A percentile compares a stretch with the other conserved stretches of the same genome.
These are phyloP conservation scores for Drosophila bipectinata DNA, from an alignment of 1,140 invertebrate species.

Conservation along the genomic window DNA sequence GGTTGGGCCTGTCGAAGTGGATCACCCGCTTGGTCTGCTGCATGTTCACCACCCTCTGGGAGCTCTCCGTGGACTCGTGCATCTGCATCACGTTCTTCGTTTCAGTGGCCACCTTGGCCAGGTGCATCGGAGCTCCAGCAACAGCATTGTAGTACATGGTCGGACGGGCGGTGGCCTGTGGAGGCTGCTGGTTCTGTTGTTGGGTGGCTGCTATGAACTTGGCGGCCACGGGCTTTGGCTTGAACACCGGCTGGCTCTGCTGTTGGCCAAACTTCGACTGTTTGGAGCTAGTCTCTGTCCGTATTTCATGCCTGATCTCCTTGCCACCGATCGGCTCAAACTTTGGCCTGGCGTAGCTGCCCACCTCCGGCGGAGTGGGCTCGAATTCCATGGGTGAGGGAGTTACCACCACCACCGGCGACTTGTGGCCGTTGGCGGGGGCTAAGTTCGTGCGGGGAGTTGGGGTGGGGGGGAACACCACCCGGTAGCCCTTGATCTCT, in stretches of 20 bases:
- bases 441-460: slow-evolving; percentile 80
- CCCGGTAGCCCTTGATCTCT: slow-evolving; percentile 85
- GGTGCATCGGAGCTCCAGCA: slow-evolving; percentile 85
- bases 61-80: slow-evolving; percentile 88
- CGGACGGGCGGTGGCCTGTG: slow-evolving; percentile 57
- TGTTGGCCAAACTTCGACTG: slow-evolving; percentile 66
- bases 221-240: slow-evolving; percentile 84
- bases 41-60: slow-evolving; percentile 87
- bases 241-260: slow-evolving; percentile 82
- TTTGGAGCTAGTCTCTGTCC: slow-evolving; percentile 64
- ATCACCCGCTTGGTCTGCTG: slow-evolving; percentile 89
- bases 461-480: slow-evolving; percentile 86
- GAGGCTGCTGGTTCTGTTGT: slow-evolving; percentile 84
- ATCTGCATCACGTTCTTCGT: slow-evolving; percentile 88
- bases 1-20: slow-evolving; percentile 85
- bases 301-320: slow-evolving; percentile 84
- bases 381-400: slow-evolving; percentile 86
- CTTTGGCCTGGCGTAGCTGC: slow-evolving; percentile 84
- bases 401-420: slow-evolving; percentile 84
- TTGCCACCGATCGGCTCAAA: slow-evolving; percentile 85
- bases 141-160: slow-evolving; percentile 85
- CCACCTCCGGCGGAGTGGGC: slow-evolving; percentile 84
- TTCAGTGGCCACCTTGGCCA: slow-evolving; percentile 87
- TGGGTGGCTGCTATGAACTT: slow-evolving; percentile 84
- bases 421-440: slow-evolving; percentile 74